phyloP scores from a whole-genome alignment of 2,888 invertebrate species.

The Pammene aurita region DNA sequence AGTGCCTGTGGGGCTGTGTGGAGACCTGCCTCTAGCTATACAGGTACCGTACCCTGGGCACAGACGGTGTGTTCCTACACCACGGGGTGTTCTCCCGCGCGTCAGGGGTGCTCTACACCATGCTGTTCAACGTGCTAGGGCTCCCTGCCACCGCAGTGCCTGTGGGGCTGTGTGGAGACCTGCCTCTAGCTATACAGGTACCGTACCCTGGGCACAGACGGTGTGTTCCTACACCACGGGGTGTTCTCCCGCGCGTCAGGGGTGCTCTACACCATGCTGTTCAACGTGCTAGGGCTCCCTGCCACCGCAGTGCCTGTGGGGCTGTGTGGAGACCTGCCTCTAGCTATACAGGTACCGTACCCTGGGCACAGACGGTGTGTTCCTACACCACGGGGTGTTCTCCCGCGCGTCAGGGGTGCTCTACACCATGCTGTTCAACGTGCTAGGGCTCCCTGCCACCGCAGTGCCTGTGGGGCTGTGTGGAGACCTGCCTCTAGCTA shows the following conservation, averaged over 20 bases:
- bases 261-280: slow-evolving; percentile 85
- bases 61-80: slow-evolving; percentile 88
- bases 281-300: slow-evolving; percentile 90
- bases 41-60: slow-evolving; percentile 85
- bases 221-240: slow-evolving; percentile 87
- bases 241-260: slow-evolving; percentile 83
- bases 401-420: slow-evolving; percentile 83
- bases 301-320: slow-evolving; percentile 90
- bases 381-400: slow-evolving; percentile 86
- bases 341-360: no score
- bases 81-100: slow-evolving; percentile 84
- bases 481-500: slow-evolving; percentile 86
- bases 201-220: slow-evolving; percentile 86
- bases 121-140: slow-evolving; percentile 88
- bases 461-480: slow-evolving; percentile 88
- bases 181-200: no score
- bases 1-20: slow-evolving; percentile 87
- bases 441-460: slow-evolving; percentile 89
- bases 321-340: slow-evolving; percentile 84
- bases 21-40: slow-evolving; percentile 87
- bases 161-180: slow-evolving; percentile 83
- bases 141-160: slow-evolving; percentile 91
- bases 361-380: slow-evolving; percentile 87
- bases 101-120: slow-evolving; percentile 85
- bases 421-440: slow-evolving; percentile 87